These are phyloP conservation scores for Torymus auratus DNA, from an alignment of 2,888 invertebrate genomes.

Conservation along the genomic window DNA sequence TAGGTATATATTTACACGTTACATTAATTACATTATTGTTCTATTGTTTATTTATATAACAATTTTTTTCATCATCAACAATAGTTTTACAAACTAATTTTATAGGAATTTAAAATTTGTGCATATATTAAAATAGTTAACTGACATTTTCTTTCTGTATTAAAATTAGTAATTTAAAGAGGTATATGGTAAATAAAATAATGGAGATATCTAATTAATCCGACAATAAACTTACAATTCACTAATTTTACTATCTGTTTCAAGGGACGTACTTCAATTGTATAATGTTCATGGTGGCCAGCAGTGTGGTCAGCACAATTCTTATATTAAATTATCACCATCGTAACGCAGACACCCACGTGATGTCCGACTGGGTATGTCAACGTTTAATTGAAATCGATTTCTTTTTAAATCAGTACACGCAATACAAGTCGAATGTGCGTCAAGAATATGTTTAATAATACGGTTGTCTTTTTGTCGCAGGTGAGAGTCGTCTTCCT, in stretches of 20 bases:
- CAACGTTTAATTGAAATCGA: not conserved
- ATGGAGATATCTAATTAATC: not conserved
- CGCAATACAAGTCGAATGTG: no score
- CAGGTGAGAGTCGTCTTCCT: slow-evolving; percentile 95
- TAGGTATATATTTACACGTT: slow-evolving; percentile 80
- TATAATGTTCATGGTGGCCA: slow-evolving; percentile 99
- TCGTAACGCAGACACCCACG: slow-evolving; percentile 96
- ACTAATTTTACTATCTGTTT: slow-evolving; percentile 63
- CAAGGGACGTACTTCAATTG: slow-evolving; percentile 98
- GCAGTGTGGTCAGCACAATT: slow-evolving; percentile 98
- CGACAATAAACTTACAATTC: not conserved
- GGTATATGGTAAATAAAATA: not conserved
- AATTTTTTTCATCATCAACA: no score
- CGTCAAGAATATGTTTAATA: not conserved
- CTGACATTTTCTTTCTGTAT: no score
- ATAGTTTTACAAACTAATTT: no score
- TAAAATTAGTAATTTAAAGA: no score
- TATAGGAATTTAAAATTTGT: no score
- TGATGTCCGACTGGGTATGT: slow-evolving; percentile 96
- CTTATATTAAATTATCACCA: slow-evolving; percentile 99
- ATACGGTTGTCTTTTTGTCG: slow-evolving; percentile 10
- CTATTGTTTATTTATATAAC: no score
- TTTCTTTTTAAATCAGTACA: slow-evolving; percentile 11
- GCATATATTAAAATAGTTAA: no score
- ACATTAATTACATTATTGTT: no score